Evolutionary conservation across 2,113 vertebrate genomes (phyloP), one percentile per base, ranked within the genome.

Genomic region (Maylandia zebra): DNA sequence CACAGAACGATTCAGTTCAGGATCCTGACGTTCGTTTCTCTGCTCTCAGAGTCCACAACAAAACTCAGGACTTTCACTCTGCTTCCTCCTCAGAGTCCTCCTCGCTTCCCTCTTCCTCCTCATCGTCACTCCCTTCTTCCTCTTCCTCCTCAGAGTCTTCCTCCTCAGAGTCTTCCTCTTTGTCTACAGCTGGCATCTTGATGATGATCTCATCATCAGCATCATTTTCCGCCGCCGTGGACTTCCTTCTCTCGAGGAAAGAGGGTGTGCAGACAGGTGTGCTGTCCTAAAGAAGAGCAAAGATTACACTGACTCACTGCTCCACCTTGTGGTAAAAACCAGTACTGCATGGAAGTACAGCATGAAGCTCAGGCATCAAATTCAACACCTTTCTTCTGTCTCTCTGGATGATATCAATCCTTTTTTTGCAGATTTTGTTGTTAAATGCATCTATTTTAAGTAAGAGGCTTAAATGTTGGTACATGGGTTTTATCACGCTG

Each of bases 211-310:
- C 94, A 14, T 89, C 88, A 9, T 71, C 92, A 2, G 96, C 91
- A 3, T 95, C 93, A 1, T 94, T 89, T 0, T 86, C 74, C 0
- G 7, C 24, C 10, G 82, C 94, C 69, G 95, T 86, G 52, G 96
- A 96, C 90, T 97, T 97, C 90, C 98, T 97, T 91, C 89, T 97
- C 92, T 98, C 97, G 4, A 99, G 93, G 88, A 98, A 89, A 1
- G 97, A 93, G 13, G 98, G 98, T 10, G 98, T 98, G 92, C 98
- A 99, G 66, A 97, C 94, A 0, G 98, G 98, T 3, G 98, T 99
- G 43, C 92, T 52, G 30, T 95, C 97, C 98, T 99, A 92, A 16
- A 5, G 79, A 0, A 84, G 24, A 41, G 45, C 74, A 78, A 50
- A 78, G 45, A 30, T 52, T 3, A 78, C 3, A 13, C 45, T 78